These are phyloP conservation scores for Mungos mungo DNA, from an alignment of 2,113 vertebrate species.

Conservation along the genomic window DNA sequence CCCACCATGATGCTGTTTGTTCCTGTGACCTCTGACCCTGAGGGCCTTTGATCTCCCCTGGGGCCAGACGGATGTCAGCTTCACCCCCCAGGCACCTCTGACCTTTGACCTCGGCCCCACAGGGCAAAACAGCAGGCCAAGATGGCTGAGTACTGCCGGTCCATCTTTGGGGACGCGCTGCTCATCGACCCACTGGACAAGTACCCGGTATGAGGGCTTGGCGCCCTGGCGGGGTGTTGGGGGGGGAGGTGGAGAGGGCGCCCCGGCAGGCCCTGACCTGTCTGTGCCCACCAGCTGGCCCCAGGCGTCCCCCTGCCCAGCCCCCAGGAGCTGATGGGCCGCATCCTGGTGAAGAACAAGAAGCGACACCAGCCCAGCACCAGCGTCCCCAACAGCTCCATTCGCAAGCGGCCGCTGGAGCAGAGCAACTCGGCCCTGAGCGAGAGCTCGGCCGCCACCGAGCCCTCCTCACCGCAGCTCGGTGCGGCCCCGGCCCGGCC, in stretches of 20 bases:
- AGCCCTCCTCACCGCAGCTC: conserved; percentile 82
- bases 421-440: conserved; percentile 81
- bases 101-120: conserved; percentile 45
- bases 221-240: fast-evolving
- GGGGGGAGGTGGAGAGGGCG: fast-evolving
- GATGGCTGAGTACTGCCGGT: conserved; percentile 94
- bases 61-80: background rate
- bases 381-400: conserved; percentile 75
- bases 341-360: conserved; percentile 96
- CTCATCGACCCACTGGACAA: conserved; percentile 93
- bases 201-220: conserved; percentile 86
- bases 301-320: conserved; percentile 87
- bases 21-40: background rate
- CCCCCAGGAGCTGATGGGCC: conserved; percentile 92
- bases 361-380: conserved; percentile 85
- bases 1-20: background rate
- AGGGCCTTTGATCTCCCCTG: background rate
- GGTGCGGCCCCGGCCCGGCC: conserved; percentile 75
- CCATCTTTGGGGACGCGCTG: conserved; percentile 92
- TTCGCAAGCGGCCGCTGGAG: conserved; percentile 86
- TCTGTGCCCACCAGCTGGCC: conserved; percentile 82
- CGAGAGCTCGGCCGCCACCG: conserved; percentile 75
- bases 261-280: background rate
- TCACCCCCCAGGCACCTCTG: background rate
- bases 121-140: conserved; percentile 93